Conservation (phyloP, 2,113 vertebrate species). For the Alligator sinensis region DNA sequence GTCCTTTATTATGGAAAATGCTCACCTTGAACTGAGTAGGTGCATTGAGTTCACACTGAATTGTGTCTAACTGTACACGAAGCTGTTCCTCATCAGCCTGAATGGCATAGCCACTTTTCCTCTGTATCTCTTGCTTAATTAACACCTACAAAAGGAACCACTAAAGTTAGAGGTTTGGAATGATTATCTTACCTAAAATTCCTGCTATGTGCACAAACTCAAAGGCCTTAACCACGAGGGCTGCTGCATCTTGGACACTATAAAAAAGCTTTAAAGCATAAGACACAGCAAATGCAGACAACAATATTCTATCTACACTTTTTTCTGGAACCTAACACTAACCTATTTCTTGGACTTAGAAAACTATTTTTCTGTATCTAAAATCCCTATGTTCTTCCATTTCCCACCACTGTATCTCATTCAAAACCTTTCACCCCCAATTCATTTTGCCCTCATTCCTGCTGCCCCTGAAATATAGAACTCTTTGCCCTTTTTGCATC, state of each 20-base stretch:
- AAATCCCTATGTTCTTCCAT: too few relatives aligned
- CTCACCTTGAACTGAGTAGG: conserved; percentile 97
- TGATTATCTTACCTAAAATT: not conserved
- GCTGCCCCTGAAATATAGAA: not conserved
- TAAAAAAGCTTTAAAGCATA: too few relatives aligned
- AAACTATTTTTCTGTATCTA: too few relatives aligned
- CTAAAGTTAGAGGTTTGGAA: not conserved
- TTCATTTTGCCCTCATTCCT: not conserved
- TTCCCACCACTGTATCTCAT: too few relatives aligned
- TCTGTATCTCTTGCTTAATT: conserved; percentile 97
- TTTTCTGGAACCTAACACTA: not conserved
- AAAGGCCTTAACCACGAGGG: too few relatives aligned
- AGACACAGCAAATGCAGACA: not conserved
- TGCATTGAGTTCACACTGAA: conserved; percentile 96
- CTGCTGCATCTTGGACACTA: too few relatives aligned
- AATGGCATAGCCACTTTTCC: conserved; percentile 96
- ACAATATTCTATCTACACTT: not conserved
- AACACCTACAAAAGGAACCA: conserved; percentile 84
- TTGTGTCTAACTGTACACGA: conserved; percentile 95
- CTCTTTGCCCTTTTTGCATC: not conserved
- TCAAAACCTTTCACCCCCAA: not conserved
- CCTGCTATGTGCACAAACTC: not conserved
- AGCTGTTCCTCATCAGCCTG: conserved; percentile 98
- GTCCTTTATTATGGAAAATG: not conserved
- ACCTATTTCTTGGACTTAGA: too few relatives aligned